Percentiles rank a stretch among this genome's conserved stretches.
Conservation (phyloP, 2,888 invertebrate species). For the Cosmia pyralina region DNA sequence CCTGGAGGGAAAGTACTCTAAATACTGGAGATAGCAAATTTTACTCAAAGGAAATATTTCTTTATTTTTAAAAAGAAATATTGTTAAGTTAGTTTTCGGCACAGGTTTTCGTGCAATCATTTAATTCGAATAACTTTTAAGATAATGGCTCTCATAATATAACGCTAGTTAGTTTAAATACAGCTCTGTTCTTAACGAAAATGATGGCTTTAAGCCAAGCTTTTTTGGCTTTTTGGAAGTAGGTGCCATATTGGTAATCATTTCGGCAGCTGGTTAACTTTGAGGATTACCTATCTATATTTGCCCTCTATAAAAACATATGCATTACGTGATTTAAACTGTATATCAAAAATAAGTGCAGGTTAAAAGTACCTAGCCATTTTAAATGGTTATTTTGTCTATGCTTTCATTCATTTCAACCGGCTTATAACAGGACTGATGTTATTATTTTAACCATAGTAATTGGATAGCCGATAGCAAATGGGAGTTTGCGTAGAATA, state of each 20-base stretch:
- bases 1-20: too few relatives aligned
- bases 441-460: neutral
- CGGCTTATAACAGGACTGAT: neutral
- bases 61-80: too few relatives aligned
- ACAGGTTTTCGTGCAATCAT: neutral
- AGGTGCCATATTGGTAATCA: neutral
- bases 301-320: too few relatives aligned
- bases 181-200: neutral
- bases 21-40: too few relatives aligned
- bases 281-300: neutral
- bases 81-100: too few relatives aligned
- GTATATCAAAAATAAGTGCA: too few relatives aligned
- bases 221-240: too few relatives aligned
- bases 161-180: too few relatives aligned
- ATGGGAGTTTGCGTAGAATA: neutral
- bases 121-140: neutral
- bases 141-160: neutral
- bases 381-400: too few relatives aligned
- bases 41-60: too few relatives aligned
- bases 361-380: too few relatives aligned
- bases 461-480: slow-evolving; percentile 9
- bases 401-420: neutral
- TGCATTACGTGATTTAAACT: neutral
- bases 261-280: neutral
- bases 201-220: too few relatives aligned